Percentiles rank a stretch among this genome's conserved stretches.
Conservation (phyloP, 2,797 vertebrate genomes). For the Labroides dimidiatus region DNA sequence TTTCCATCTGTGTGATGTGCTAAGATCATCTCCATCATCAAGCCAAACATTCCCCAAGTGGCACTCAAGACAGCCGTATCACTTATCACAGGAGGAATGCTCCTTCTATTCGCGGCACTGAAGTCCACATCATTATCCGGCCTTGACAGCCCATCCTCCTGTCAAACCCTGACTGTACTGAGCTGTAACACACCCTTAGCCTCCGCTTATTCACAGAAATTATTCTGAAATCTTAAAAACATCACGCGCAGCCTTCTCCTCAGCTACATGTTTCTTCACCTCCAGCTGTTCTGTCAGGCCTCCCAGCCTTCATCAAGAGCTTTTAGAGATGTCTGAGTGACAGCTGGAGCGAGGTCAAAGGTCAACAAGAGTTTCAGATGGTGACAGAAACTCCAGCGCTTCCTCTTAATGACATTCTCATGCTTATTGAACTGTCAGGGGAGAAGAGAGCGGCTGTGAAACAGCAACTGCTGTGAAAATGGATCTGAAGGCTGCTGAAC, state of each 20-base stretch:
- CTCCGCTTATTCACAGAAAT: too few relatives aligned
- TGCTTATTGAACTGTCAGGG: conserved; percentile 58
- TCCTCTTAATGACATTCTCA: conserved; percentile 60
- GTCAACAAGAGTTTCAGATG: conserved; percentile 52
- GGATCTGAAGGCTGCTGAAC: conserved; percentile 32
- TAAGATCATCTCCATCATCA: conserved; percentile 63
- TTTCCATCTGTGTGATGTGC: conserved; percentile 56
- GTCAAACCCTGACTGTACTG: conserved; percentile 43
- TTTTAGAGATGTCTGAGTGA: conserved; percentile 50
- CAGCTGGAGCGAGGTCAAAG: conserved; percentile 61
- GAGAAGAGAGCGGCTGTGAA: conserved; percentile 21
- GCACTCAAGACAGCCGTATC: conserved; percentile 68
- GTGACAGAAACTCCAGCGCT: conserved; percentile 55
- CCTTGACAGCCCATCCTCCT: conserved; percentile 16
- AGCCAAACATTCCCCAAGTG: conserved; percentile 66
- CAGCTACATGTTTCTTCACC: neutral
- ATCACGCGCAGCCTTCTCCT: neutral
- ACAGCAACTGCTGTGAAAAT: conserved; percentile 69
- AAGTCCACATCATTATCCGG: conserved; percentile 38
- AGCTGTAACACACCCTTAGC: neutral
- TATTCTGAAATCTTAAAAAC: neutral
- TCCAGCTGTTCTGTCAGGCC: conserved; percentile 16
- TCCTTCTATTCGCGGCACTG: conserved; percentile 38
- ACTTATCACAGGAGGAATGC: conserved; percentile 60
- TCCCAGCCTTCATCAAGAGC: conserved; percentile 10